Evolutionary conservation across 2,113 vertebrate species (phyloP).

Genomic region (Coregonus clupeaformis): DNA sequence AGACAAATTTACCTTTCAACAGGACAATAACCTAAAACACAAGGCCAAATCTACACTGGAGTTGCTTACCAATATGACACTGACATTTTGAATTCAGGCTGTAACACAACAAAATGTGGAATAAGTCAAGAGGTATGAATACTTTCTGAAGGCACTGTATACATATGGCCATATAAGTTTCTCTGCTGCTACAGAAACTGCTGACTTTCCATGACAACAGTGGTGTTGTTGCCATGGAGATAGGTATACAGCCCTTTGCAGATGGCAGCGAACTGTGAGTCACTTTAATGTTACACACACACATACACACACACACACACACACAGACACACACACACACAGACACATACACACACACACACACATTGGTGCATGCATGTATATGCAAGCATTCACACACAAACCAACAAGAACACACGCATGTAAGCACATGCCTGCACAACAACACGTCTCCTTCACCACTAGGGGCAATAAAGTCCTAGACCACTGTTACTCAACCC

Average conservation of each 20-base stretch:
- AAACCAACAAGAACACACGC: background rate
- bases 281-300: slow-evolving; percentile 56
- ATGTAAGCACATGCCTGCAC: no score
- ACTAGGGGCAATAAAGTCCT: no score
- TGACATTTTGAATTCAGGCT: no score
- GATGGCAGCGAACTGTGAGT: slow-evolving; percentile 80
- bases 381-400: background rate
- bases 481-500: no score
- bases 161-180: slow-evolving; percentile 77
- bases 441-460: no score
- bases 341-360: slow-evolving; percentile 26
- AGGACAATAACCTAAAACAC: no score
- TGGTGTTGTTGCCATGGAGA: slow-evolving; percentile 83
- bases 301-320: slow-evolving; percentile 15
- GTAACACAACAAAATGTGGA: no score
- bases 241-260: slow-evolving; percentile 82
- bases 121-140: no score
- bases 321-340: slow-evolving; percentile 16
- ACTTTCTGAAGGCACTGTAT: no score
- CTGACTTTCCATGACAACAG: slow-evolving; percentile 90
- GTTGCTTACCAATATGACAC: no score
- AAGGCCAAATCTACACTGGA: no score
- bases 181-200: slow-evolving; percentile 86
- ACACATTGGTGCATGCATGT: slow-evolving; percentile 11
- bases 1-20: no score